A percentile compares a stretch with the other conserved stretches of the same genome.
phyloP scores from a whole-genome alignment of 2,888 invertebrate species.

The Andrena camellia region DNA sequence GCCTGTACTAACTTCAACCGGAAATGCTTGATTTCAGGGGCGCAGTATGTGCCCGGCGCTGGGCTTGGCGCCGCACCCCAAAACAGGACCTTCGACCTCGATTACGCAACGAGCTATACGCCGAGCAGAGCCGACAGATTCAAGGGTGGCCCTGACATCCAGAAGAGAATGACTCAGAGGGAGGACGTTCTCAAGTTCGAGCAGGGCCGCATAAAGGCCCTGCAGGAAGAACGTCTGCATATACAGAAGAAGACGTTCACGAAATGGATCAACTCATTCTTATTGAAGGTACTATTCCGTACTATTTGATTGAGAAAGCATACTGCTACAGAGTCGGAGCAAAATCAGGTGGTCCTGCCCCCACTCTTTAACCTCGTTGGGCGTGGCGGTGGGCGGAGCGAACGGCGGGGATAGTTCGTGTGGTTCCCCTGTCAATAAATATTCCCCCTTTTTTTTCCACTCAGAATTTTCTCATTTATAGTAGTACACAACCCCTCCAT shows the following conservation, averaged over 20 bases:
- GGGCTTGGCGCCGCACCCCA: slow-evolving; percentile 81
- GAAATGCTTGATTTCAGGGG: slow-evolving; percentile 74
- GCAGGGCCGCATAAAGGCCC: slow-evolving; percentile 97
- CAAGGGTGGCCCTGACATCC: slow-evolving; percentile 85
- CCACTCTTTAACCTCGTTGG: too few relatives aligned
- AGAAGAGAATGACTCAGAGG: slow-evolving; percentile 94
- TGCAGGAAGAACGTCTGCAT: slow-evolving; percentile 98
- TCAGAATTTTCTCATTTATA: too few relatives aligned
- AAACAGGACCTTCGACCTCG: slow-evolving; percentile 70
- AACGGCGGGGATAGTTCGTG: too few relatives aligned
- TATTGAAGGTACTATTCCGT: slow-evolving; percentile 91
- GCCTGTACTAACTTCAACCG: slow-evolving; percentile 10
- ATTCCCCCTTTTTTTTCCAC: too few relatives aligned
- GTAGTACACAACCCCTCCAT: too few relatives aligned
- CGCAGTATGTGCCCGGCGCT: slow-evolving; percentile 84
- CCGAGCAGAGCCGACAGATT: slow-evolving; percentile 69
- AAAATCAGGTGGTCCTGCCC: too few relatives aligned
- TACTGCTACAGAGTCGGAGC: too few relatives aligned
- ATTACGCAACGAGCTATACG: slow-evolving; percentile 65
- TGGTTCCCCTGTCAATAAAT: too few relatives aligned
- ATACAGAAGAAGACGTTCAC: slow-evolving; percentile 99
- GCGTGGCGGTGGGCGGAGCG: too few relatives aligned
- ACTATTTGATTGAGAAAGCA: not conserved
- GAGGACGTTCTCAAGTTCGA: slow-evolving; percentile 97
- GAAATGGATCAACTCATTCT: slow-evolving; percentile 99